Evolutionary conservation across 2,797 vertebrate genomes (phyloP).

Genomic region (Periparus ater): DNA sequence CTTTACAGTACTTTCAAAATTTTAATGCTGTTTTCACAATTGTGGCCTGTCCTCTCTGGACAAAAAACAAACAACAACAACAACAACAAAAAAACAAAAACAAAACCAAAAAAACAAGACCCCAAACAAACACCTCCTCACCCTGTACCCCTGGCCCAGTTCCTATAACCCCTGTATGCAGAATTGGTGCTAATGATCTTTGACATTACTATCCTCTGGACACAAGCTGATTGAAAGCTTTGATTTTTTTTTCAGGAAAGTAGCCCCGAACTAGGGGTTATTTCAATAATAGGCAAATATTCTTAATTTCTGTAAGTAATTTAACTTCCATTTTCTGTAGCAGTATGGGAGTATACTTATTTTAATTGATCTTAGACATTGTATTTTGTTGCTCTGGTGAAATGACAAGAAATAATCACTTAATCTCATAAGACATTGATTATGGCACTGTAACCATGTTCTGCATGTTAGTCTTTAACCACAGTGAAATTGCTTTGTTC

Average conservation of each 20-base stretch:
- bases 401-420: not conserved
- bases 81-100: too few relatives aligned
- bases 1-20: not conserved
- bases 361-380: not conserved
- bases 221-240: not conserved
- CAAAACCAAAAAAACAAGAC: not conserved
- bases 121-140: not conserved
- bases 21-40: not conserved
- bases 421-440: not conserved
- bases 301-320: not conserved
- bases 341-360: not conserved
- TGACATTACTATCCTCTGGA: not conserved
- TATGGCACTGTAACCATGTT: not conserved
- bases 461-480: not conserved
- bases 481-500: not conserved
- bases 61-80: not conserved
- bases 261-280: not conserved
- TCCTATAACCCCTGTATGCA: not conserved
- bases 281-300: not conserved
- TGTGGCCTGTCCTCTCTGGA: not conserved
- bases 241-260: not conserved
- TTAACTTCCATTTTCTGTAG: not conserved
- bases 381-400: not conserved
- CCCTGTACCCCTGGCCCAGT: fast-evolving
- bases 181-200: not conserved